Percentiles rank a stretch among this genome's conserved stretches.
Evolutionary conservation across 2,797 vertebrate genomes (phyloP).

Genomic region (Vespertilio murinus): DNA sequence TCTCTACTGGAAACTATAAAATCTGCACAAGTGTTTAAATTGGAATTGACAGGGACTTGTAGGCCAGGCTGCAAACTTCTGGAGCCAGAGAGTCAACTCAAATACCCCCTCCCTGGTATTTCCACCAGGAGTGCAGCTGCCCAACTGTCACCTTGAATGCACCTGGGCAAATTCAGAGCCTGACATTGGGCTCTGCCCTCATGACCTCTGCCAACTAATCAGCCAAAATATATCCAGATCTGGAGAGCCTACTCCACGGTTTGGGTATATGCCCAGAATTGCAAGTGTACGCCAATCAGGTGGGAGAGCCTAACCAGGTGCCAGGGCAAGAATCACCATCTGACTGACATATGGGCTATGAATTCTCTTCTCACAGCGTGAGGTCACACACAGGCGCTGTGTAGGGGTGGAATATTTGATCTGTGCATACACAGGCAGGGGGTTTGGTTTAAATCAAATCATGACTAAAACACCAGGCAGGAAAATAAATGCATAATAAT

Average conservation of each 20-base stretch:
- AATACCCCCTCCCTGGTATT: slow-evolving; percentile 1
- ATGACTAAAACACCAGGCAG: slow-evolving; percentile 66
- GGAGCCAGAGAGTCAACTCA: slow-evolving; percentile 26
- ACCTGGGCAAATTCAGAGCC: slow-evolving; percentile 52
- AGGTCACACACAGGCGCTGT: slow-evolving; percentile 43
- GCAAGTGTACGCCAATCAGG: slow-evolving; percentile 30
- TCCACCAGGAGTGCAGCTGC: not conserved
- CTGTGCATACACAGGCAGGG: slow-evolving; percentile 20
- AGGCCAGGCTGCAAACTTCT: slow-evolving; percentile 29
- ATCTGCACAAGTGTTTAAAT: slow-evolving; percentile 54
- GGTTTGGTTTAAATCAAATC: slow-evolving; percentile 70
- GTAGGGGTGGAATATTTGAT: slow-evolving; percentile 48
- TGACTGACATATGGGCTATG: slow-evolving; percentile 64
- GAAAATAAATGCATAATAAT: slow-evolving; percentile 62
- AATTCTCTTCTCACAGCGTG: slow-evolving; percentile 49
- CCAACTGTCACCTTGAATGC: slow-evolving; percentile 28
- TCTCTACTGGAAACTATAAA: slow-evolving; percentile 66
- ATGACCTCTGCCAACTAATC: slow-evolving; percentile 63
- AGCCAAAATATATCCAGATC: slow-evolving; percentile 61
- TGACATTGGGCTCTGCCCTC: slow-evolving; percentile 17
- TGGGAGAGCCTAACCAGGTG: slow-evolving; percentile 56
- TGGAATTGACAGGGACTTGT: slow-evolving; percentile 60
- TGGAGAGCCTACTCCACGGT: slow-evolving; percentile 22
- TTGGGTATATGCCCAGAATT: slow-evolving; percentile 57
- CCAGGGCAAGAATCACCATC: slow-evolving; percentile 59